Conservation (phyloP, 2,797 vertebrate species). For the Takifugu rubripes region DNA sequence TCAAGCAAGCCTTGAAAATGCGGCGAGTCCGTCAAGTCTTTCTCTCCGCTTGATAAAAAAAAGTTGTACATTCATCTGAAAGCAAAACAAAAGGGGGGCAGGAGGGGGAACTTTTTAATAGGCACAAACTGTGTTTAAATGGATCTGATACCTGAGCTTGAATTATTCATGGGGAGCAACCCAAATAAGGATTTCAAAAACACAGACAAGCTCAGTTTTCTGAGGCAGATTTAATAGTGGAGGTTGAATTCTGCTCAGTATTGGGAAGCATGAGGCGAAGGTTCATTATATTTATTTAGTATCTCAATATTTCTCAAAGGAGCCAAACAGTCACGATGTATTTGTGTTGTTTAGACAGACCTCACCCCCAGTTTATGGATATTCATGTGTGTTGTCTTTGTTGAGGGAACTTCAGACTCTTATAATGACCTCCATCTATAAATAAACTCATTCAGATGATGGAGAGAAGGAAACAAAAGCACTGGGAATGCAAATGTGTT, state of each 20-base stretch:
- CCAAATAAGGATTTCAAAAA: background rate
- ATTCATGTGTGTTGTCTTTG: constrained; percentile 5
- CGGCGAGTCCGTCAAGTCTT: constrained; percentile 20
- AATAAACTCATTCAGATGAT: constrained; percentile 36
- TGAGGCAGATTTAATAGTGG: no score
- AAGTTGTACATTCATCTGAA: constrained; percentile 7
- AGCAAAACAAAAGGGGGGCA: background rate
- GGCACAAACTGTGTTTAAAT: no score
- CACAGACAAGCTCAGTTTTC: no score
- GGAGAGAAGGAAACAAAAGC: constrained; percentile 30
- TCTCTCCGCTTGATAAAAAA: constrained; percentile 1
- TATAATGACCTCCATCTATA: constrained; percentile 16
- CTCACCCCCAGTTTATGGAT: background rate
- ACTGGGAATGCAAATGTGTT: constrained; percentile 21
- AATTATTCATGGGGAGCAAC: no score
- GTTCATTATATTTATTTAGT: no score
- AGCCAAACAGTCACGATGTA: no score
- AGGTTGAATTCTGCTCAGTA: no score
- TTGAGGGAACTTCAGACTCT: constrained; percentile 22
- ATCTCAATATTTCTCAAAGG: no score
- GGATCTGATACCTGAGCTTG: no score
- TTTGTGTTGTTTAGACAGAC: background rate
- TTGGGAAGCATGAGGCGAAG: no score
- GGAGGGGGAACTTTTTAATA: no score
- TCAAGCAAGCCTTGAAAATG: constrained; percentile 14